Conservation (phyloP, 2,113 vertebrate genomes). For the Dicrurus megarhynchus region DNA sequence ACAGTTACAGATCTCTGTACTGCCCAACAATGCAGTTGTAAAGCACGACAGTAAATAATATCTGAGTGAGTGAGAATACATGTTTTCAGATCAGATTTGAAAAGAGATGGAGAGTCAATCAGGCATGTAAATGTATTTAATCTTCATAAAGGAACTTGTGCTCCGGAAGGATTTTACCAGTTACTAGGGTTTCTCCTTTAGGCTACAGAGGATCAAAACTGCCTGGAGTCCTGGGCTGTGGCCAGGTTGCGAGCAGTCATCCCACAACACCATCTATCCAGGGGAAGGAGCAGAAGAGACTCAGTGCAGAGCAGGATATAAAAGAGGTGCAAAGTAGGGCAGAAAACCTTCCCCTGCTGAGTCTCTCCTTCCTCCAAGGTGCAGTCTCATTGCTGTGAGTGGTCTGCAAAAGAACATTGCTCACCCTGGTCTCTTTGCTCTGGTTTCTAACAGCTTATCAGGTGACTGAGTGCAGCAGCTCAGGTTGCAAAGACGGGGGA, state of each 20-base stretch:
- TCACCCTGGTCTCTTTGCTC: not conserved
- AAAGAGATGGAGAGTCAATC: not conserved
- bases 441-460: not conserved
- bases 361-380: not conserved
- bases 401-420: not conserved
- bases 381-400: not conserved
- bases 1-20: not conserved
- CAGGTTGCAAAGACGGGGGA: not conserved
- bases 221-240: not conserved
- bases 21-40: not conserved
- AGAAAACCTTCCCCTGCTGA: not conserved
- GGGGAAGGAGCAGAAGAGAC: not conserved
- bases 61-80: not conserved
- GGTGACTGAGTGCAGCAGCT: not conserved
- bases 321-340: not conserved
- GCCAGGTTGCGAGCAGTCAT: not conserved
- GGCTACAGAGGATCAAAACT: not conserved
- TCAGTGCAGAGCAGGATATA: not conserved
- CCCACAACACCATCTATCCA: not conserved
- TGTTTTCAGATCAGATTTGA: not conserved
- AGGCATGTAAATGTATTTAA: not conserved
- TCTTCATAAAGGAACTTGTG: not conserved
- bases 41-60: not conserved
- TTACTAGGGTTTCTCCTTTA: not conserved
- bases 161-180: not conserved